A percentile compares a stretch with the other conserved stretches of the same genome.
These are phyloP conservation scores for Grus americana DNA, from an alignment of 2,113 vertebrate species.

Conservation along the genomic window DNA sequence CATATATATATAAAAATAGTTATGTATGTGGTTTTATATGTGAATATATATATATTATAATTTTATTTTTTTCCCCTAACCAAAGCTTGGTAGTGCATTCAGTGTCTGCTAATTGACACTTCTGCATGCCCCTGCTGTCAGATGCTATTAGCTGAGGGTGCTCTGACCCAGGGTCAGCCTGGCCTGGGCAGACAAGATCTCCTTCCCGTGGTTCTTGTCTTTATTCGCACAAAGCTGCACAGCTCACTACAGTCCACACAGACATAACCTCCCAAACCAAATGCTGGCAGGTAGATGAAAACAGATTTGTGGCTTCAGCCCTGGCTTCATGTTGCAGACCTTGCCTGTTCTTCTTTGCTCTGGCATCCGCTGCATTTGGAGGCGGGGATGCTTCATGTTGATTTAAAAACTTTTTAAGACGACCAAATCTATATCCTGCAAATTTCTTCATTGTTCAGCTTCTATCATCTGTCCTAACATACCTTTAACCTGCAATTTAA, in stretches of 20 bases:
- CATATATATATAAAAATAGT: neutral
- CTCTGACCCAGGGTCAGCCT: neutral
- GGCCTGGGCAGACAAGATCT: neutral
- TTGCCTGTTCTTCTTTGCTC: neutral
- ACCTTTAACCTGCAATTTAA: neutral
- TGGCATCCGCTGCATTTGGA: rapidly evolving
- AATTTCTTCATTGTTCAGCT: neutral
- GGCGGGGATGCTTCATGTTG: neutral
- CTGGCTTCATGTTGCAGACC: neutral
- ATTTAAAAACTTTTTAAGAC: neutral
- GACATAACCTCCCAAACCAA: neutral
- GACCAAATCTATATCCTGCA: neutral
- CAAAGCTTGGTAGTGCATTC: neutral
- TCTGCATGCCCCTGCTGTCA: neutral
- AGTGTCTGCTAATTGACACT: neutral
- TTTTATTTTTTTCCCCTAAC: neutral
- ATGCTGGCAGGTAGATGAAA: neutral
- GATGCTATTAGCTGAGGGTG: neutral
- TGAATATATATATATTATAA: neutral
- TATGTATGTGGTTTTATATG: neutral
- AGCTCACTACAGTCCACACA: neutral
- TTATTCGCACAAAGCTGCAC: neutral
- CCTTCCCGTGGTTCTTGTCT: neutral
- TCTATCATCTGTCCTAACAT: neutral
- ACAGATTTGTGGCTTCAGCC: neutral